Base-by-base conservation (phyloP, 1,140 invertebrate species). In the Caenorhabditis latens region DNA sequence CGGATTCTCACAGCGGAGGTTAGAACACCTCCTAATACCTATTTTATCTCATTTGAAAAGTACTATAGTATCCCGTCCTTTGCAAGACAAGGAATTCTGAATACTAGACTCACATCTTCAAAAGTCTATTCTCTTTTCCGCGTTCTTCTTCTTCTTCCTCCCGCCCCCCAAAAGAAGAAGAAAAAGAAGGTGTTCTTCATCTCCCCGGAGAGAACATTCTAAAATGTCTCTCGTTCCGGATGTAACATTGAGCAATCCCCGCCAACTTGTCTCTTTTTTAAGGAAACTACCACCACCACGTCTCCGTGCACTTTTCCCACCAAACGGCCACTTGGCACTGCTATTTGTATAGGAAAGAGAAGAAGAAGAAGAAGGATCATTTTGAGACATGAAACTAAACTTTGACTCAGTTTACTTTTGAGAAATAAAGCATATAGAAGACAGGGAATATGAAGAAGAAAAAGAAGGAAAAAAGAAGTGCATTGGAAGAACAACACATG, bases 321-420 rank as follows among this genome's bases (percentile, higher is more conserved):
- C 11, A 75, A 79, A 50, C 46, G 46, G 11, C 71, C 71, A 79
- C 71, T 79, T 79, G 71, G 71, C 46, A 79, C 46, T 79, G 46
- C 46, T 53, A 79, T 79, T 79, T 79, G 71, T 50, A 79, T 53
- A 50, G 71, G 71, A 50, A n/a, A 13, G 8, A 71, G 43, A 58
- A 19, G 57, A 63, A 63, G 19, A 63, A 19, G 24, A 40, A 13
- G 71, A 43, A 50, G 16, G n/a, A 24, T 48, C 21, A 7, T 53
- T 79, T 79, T 79, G 32, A 21, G 24, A 21, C 4, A n/a, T 50
- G 11, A 24, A 21, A 63, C 40, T 79, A 71, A 71, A 71, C 65
- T 79, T 48, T 53, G 71, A 79, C 71, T 79, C 24, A 79, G 71
- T 79, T 75, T 85, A 71, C 84, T 63, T 84, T 63, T 42, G 43